Conservation (phyloP, 2,113 vertebrate genomes). For the human (Homo sapiens) region GRCh38 chr2:99300001-99300500, state of each 20-base stretch:
- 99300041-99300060: not conserved
- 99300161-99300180: not conserved
- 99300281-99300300: no score
- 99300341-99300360: not conserved
- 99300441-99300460: not conserved
- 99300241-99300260: not conserved
- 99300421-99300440: not conserved
- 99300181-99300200: no score
- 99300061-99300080: not conserved
- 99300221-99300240: not conserved
- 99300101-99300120: not conserved
- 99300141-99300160: not conserved
- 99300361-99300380: not conserved
- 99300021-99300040: not conserved
- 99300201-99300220: not conserved
- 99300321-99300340: not conserved
- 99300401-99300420: no score
- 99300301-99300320: not conserved
- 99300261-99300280: not conserved
- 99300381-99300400: not conserved
- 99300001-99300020: not conserved
- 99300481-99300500: not conserved
- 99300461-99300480: not conserved
- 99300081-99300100: constrained; percentile 14
- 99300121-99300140: not conserved